These are phyloP conservation scores for Aratinga solstitialis DNA, from an alignment of 2,797 vertebrate genomes.

Conservation along the genomic window DNA sequence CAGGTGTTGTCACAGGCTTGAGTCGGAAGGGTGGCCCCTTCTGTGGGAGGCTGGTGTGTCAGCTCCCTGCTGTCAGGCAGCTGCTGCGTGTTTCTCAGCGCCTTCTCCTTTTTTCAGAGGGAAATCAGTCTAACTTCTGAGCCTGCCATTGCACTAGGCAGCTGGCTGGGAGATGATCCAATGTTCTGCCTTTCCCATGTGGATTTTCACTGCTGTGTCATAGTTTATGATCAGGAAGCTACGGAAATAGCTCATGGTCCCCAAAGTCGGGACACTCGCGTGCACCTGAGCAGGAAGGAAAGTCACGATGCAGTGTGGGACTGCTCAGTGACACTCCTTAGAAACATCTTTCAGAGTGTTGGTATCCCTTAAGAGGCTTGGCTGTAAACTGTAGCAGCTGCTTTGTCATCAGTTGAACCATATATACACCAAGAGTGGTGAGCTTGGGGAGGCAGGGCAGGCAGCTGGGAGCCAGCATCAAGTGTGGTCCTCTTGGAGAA, in stretches of 20 bases:
- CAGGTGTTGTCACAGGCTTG: conserved; percentile 27
- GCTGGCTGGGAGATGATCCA: not conserved
- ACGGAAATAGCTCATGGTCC: not conserved
- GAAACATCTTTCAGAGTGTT: not conserved
- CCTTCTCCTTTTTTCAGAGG: not conserved
- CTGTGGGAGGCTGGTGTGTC: not conserved
- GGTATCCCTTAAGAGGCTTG: not conserved
- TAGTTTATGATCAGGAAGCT: not conserved
- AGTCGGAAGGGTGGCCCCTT: not conserved
- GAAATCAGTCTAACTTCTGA: not conserved
- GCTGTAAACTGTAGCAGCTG: not conserved
- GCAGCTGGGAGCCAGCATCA: not conserved
- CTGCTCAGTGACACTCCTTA: not conserved
- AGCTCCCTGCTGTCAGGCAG: conserved; percentile 31
- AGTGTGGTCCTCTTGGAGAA: accelerated
- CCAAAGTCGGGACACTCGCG: accelerated
- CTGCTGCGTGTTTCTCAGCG: not conserved
- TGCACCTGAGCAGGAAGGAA: not conserved
- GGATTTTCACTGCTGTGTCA: not conserved
- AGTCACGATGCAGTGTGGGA: not conserved
- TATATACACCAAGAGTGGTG: accelerated
- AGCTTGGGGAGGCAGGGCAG: not conserved
- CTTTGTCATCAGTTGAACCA: not conserved
- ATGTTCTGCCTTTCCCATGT: conserved; percentile 1
- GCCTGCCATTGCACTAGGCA: not conserved